Evolutionary conservation across 2,797 vertebrate species (phyloP).

Genomic region (Hypotaenidia philippensis): DNA sequence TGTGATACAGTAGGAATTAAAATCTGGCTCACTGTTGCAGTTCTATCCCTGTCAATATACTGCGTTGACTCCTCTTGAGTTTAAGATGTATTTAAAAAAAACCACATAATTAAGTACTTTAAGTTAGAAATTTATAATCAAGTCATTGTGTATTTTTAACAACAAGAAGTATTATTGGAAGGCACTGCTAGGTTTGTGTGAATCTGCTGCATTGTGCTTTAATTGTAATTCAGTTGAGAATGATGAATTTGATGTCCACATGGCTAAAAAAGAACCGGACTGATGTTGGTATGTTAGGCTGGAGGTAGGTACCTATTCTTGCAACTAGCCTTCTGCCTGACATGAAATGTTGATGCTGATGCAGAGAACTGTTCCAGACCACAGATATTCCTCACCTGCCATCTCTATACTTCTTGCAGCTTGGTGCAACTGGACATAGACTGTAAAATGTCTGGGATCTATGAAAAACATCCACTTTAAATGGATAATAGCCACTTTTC

Average conservation of each 20-base stretch:
- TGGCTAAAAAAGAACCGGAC: not conserved
- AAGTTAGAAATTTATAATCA: not conserved
- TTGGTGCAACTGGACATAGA: not conserved
- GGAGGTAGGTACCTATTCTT: not conserved
- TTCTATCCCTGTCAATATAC: not conserved
- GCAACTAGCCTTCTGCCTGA: not conserved
- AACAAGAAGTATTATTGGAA: not conserved
- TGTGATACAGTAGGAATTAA: not conserved
- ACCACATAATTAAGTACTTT: not conserved
- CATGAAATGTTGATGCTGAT: not conserved
- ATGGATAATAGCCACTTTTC: not conserved
- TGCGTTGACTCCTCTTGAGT: not conserved
- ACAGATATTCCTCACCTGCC: not conserved
- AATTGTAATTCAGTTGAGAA: not conserved
- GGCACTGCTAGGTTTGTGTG: not conserved
- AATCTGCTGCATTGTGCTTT: not conserved
- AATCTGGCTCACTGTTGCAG: not conserved
- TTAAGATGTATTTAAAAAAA: not conserved
- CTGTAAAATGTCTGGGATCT: not conserved
- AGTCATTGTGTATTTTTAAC: not conserved
- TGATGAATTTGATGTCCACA: not conserved
- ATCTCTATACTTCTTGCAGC: not conserved
- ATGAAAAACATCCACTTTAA: not conserved
- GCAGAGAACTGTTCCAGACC: not conserved
- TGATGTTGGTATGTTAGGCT: not conserved